Evolutionary conservation across 2,888 invertebrate species (phyloP).

Genomic region (Polymixis lichenea): DNA sequence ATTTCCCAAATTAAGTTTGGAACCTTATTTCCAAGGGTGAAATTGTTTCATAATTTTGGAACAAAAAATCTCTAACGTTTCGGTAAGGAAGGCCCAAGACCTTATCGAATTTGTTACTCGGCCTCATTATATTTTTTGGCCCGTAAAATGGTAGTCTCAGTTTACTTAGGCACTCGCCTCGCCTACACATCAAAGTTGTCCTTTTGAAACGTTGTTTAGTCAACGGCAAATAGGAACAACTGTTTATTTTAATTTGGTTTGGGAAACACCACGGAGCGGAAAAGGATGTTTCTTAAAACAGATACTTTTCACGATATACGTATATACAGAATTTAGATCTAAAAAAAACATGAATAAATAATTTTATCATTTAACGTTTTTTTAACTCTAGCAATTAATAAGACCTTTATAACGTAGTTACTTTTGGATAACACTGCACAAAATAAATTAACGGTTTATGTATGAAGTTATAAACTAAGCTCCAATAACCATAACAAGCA

Average conservation of each 20-base stretch:
- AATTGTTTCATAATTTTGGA: constrained; percentile 69
- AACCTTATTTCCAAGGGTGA: constrained; percentile 61
- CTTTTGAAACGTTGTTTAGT: constrained; percentile 33
- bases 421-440: background rate
- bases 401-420: background rate
- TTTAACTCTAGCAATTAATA: background rate
- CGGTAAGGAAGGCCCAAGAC: constrained; percentile 48
- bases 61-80: constrained; percentile 61
- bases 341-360: background rate
- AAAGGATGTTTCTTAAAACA: background rate
- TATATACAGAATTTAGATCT: background rate
- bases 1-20: constrained; percentile 68
- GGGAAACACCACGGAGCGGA: background rate
- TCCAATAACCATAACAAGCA: too few relatives aligned
- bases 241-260: constrained; percentile 31
- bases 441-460: background rate
- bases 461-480: background rate
- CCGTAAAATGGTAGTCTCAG: constrained; percentile 53
- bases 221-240: constrained; percentile 20
- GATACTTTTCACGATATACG: background rate
- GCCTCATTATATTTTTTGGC: constrained; percentile 59
- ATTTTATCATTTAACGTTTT: background rate
- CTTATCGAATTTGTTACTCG: constrained; percentile 61
- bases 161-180: constrained; percentile 39
- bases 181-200: constrained; percentile 27